Conservation (phyloP, 1,140 invertebrate genomes). For the Lamellibrachia luymesi region DNA sequence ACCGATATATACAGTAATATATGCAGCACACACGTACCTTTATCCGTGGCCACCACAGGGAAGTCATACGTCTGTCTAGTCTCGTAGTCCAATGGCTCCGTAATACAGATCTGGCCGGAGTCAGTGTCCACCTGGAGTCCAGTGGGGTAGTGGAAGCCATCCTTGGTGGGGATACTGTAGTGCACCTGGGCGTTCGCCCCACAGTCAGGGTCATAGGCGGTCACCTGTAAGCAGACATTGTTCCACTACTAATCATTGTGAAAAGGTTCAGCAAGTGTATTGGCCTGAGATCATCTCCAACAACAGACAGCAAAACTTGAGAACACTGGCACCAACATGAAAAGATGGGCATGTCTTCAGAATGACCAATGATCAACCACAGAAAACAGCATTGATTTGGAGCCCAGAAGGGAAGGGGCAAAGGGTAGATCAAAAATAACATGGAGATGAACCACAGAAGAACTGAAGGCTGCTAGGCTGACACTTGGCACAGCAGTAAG, state of each 20-base stretch:
- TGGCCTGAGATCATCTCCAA: no score
- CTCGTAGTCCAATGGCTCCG: constrained; percentile 82
- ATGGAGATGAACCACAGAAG: no score
- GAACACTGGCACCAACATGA: no score
- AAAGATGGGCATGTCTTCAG: no score
- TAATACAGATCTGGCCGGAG: constrained; percentile 86
- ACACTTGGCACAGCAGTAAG: no score
- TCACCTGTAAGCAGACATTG: constrained; percentile 68
- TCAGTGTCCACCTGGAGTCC: constrained; percentile 78
- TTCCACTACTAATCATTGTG: background rate
- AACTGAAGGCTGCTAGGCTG: no score
- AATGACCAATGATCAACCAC: no score
- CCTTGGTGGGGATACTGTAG: constrained; percentile 80
- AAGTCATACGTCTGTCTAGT: constrained; percentile 81
- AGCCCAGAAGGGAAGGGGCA: no score
- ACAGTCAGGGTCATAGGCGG: constrained; percentile 89
- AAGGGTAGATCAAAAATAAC: no score
- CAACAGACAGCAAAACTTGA: no score
- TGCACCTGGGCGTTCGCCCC: constrained; percentile 91
- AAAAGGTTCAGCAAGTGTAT: background rate
- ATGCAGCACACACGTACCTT: constrained; percentile 66
- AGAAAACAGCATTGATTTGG: no score
- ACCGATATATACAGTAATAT: background rate
- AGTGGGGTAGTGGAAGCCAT: constrained; percentile 44
- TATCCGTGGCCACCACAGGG: constrained; percentile 88